Evolutionary conservation across 2,888 invertebrate species (phyloP).

Genomic region (Cloeon dipterum): DNA sequence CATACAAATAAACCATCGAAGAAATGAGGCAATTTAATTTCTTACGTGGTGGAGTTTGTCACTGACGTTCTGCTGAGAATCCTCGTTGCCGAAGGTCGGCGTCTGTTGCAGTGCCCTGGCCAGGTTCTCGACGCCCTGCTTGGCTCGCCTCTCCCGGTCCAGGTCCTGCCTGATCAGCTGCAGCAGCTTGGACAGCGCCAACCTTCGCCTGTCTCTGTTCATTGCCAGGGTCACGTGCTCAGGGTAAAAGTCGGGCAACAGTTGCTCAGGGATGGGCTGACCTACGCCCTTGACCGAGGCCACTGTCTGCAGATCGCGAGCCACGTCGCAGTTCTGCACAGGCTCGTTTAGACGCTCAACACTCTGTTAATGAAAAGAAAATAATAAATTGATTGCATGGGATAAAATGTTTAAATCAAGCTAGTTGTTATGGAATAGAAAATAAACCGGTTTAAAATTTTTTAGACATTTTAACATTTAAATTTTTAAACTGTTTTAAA

Average conservation of each 20-base stretch:
- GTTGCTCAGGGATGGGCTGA: conserved; percentile 49
- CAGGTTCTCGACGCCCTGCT: conserved; percentile 70
- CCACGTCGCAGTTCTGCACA: conserved; percentile 29
- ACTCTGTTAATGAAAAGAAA: too few species aligned
- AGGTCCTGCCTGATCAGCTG: conserved; percentile 70
- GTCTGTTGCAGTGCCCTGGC: conserved; percentile 69
- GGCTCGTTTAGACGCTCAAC: conserved; percentile 44
- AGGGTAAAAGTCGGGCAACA: conserved; percentile 84
- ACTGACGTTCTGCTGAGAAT: conserved; percentile 74
- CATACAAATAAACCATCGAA: conserved; percentile 3
- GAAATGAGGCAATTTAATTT: not conserved
- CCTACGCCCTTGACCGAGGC: conserved; percentile 40
- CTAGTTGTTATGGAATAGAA: too few species aligned
- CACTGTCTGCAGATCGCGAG: conserved; percentile 38
- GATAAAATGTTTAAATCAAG: too few species aligned
- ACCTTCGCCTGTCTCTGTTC: conserved; percentile 74
- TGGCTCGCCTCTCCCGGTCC: conserved; percentile 72
- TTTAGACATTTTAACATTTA: too few species aligned
- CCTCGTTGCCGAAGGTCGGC: conserved; percentile 64
- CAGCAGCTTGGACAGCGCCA: conserved; percentile 58
- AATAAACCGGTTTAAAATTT: too few species aligned
- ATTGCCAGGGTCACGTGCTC: conserved; percentile 83
- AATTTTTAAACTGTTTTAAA: too few species aligned
- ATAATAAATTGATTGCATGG: too few species aligned
- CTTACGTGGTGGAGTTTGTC: conserved; percentile 82